Percentiles rank a stretch among this genome's conserved stretches.
These are phyloP conservation scores for Orius laevigatus DNA, from an alignment of 1,140 invertebrate species.

Conservation along the genomic window DNA sequence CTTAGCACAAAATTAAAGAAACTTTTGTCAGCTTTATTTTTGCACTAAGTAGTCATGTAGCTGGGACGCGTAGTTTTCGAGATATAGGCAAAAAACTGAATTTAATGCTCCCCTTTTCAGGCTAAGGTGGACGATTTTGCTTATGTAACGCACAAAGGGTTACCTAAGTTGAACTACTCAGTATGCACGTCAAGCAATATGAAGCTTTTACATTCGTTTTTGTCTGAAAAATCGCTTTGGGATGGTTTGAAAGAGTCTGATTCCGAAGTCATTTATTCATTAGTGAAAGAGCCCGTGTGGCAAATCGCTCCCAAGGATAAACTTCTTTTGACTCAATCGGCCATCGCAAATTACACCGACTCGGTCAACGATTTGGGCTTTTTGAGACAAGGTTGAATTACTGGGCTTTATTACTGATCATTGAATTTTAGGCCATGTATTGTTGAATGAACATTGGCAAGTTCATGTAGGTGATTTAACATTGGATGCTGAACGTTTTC, in stretches of 20 bases:
- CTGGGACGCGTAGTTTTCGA: too few relatives aligned
- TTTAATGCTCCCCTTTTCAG: too few relatives aligned
- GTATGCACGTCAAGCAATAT: conserved; percentile 68
- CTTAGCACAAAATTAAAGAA: too few relatives aligned
- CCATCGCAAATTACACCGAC: conserved; percentile 66
- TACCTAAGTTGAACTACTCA: conserved; percentile 62
- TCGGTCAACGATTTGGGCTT: conserved; percentile 57
- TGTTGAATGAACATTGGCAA: conserved; percentile 75
- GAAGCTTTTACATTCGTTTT: conserved; percentile 51
- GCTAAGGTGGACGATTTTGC: conserved; percentile 61
- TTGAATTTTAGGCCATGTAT: conserved; percentile 39
- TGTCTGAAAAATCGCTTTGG: conserved; percentile 59
- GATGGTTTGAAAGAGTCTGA: conserved; percentile 60
- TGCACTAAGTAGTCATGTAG: too few relatives aligned
- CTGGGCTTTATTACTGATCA: too few relatives aligned
- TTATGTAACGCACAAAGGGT: conserved; percentile 46
- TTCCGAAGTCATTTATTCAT: conserved; percentile 48
- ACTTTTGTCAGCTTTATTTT: too few relatives aligned
- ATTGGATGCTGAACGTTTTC: conserved; percentile 52
- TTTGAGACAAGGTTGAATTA: conserved; percentile 42
- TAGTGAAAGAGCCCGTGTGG: conserved; percentile 69
- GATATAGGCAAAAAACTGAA: too few relatives aligned
- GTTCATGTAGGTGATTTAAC: conserved; percentile 59
- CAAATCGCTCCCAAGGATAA: conserved; percentile 51
- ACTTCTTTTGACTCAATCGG: conserved; percentile 41